Conservation (phyloP, 2,888 invertebrate genomes). For the Pandemis cinnamomeana region DNA sequence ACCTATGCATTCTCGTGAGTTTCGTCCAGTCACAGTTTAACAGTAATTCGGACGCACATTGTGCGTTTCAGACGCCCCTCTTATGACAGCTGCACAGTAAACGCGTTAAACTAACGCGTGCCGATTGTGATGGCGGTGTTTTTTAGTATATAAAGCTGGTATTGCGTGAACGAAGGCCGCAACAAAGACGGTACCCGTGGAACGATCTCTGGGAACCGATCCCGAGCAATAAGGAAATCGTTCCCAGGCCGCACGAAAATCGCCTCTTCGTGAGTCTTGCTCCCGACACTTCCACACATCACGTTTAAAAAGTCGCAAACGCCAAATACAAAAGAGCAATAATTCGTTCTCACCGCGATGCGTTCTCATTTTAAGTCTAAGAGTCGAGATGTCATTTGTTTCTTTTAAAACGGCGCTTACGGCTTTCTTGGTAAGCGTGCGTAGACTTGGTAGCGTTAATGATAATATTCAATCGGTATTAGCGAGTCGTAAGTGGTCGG, state of each 20-base stretch:
- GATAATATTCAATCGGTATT: conserved; percentile 63
- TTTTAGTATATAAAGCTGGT: background rate
- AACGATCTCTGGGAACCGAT: conserved; percentile 72
- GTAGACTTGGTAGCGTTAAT: conserved; percentile 60
- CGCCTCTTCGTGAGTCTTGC: conserved; percentile 66
- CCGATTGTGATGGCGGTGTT: background rate
- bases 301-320: conserved; percentile 31
- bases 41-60: too few relatives aligned
- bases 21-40: too few relatives aligned
- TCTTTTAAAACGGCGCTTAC: conserved; percentile 14
- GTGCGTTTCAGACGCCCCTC: too few relatives aligned
- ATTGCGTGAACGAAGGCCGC: conserved; percentile 69
- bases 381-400: background rate
- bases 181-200: conserved; percentile 60
- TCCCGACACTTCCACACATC: conserved; percentile 38
- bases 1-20: too few relatives aligned
- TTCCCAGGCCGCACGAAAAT: conserved; percentile 73
- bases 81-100: too few relatives aligned
- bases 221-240: conserved; percentile 78
- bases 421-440: conserved; percentile 44
- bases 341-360: background rate
- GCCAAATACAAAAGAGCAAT: conserved; percentile 15
- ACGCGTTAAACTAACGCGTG: background rate
- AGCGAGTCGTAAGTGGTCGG: conserved; percentile 47
- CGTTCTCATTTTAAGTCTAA: background rate